Evolutionary conservation across 2,888 invertebrate species (phyloP).

Genomic region (Neria commutata): DNA sequence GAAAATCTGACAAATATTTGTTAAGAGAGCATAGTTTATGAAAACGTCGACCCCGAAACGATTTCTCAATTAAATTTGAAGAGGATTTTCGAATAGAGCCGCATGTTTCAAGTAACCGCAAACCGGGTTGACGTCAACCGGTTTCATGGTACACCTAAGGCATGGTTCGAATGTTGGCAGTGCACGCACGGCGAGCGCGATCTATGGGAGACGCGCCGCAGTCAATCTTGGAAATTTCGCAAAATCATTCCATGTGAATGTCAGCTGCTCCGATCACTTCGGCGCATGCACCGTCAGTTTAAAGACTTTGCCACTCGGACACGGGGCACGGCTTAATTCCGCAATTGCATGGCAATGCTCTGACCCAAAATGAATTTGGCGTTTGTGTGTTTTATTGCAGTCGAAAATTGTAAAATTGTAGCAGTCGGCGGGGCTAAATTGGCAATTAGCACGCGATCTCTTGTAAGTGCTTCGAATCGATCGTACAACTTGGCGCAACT

Average conservation of each 20-base stretch:
- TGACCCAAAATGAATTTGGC: slow-evolving; percentile 54
- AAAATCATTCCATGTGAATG: background rate
- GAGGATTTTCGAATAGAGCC: no score
- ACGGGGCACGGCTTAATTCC: slow-evolving; percentile 14
- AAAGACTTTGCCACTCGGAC: no score
- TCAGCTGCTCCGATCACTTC: background rate
- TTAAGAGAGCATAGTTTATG: no score
- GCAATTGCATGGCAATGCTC: slow-evolving; percentile 51
- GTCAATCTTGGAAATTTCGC: no score
- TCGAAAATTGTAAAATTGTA: slow-evolving; percentile 33
- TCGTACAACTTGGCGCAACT: no score
- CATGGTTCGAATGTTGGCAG: slow-evolving; percentile 4
- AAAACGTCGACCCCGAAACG: no score
- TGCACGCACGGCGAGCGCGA: slow-evolving; percentile 22
- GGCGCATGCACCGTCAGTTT: no score
- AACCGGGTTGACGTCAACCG: background rate
- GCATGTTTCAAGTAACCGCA: no score
- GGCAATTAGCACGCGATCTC: slow-evolving; percentile 53
- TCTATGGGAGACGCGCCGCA: no score
- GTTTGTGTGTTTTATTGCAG: slow-evolving; percentile 53
- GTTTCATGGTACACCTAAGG: background rate
- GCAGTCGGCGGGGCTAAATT: slow-evolving; percentile 34
- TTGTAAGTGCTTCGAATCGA: no score
- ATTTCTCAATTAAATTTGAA: no score
- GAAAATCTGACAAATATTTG: no score